Percentiles rank a stretch among this genome's conserved stretches.
These are phyloP conservation scores for Parnassius apollo DNA, from an alignment of 2,888 invertebrate genomes.

Conservation along the genomic window DNA sequence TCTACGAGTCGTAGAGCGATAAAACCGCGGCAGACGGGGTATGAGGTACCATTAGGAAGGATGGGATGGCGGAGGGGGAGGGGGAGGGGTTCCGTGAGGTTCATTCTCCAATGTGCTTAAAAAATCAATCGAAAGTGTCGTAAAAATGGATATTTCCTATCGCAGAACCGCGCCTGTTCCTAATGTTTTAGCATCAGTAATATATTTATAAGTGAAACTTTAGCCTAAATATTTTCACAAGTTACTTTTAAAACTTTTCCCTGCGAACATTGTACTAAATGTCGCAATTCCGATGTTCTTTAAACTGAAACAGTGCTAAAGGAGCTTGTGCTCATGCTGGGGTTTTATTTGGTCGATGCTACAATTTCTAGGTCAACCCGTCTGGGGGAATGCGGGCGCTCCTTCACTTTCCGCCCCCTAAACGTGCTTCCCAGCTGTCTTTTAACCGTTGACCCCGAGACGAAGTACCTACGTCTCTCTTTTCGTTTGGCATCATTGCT, in stretches of 20 bases:
- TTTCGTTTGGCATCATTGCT: constrained; percentile 15
- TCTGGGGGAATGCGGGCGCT: constrained; percentile 16
- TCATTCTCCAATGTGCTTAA: constrained; percentile 15
- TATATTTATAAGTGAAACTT: too few relatives aligned
- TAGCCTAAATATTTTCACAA: too few relatives aligned
- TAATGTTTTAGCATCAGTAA: not conserved
- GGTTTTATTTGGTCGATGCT: constrained; percentile 27
- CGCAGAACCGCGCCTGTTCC: not conserved
- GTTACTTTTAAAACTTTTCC: too few relatives aligned
- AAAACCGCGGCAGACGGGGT: constrained; percentile 13
- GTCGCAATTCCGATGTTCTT: not conserved
- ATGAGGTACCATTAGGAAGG: constrained; percentile 7
- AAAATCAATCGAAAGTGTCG: constrained; percentile 25
- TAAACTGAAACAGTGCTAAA: constrained; percentile 6
- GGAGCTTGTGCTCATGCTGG: constrained; percentile 8
- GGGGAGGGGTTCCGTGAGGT: constrained; percentile 1
- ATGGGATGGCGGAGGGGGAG: not conserved
- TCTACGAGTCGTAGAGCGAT: constrained; percentile 14
- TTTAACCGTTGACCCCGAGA: constrained; percentile 23
- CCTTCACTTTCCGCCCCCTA: constrained; percentile 24
- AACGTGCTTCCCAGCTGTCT: constrained; percentile 25
- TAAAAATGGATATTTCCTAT: constrained; percentile 19
- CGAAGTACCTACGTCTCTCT: constrained; percentile 11
- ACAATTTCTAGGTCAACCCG: constrained; percentile 25
- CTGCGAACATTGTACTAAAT: not conserved